Evolutionary conservation across 37 sponge, comb jelly and placozoan species (phyloP).

Genomic region (Eunapius fragilis): DNA sequence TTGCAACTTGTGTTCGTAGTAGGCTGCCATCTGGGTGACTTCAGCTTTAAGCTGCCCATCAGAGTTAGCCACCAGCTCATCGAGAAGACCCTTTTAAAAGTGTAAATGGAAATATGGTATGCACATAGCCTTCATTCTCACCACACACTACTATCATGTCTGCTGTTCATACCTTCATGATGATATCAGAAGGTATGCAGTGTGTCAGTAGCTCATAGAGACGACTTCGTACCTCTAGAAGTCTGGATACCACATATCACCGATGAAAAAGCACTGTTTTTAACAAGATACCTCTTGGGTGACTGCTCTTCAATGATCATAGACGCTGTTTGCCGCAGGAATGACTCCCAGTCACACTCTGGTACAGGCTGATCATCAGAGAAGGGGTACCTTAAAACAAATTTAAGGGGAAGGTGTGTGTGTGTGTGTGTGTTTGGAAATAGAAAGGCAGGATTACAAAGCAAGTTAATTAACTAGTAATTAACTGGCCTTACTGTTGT

Average conservation of each 20-base stretch:
- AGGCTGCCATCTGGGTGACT: conserved; percentile 89
- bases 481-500: conserved; percentile 79
- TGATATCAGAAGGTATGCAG: conserved; percentile 95
- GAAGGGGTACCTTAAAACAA: conserved; percentile 80
- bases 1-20: conserved; percentile 93
- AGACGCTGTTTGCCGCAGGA: conserved; percentile 87
- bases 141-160: neutral
- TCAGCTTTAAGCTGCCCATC: conserved; percentile 91
- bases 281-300: conserved; percentile 75
- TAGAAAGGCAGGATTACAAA: too few species aligned
- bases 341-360: conserved; percentile 95
- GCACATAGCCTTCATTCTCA: neutral
- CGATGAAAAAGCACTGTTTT: neutral
- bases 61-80: conserved; percentile 83
- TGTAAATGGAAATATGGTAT: neutral
- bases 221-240: conserved; percentile 86
- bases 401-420: too few species aligned
- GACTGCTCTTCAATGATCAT: conserved; percentile 95
- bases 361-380: conserved; percentile 84
- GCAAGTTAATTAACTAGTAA: neutral
- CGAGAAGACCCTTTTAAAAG: conserved; percentile 65
- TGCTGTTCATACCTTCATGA: conserved; percentile 73
- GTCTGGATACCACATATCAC: conserved; percentile 15
- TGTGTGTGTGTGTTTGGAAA: too few species aligned
- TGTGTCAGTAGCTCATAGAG: conserved; percentile 93